Conservation (phyloP, 1,140 invertebrate species). For the Bacillus rossius region DNA sequence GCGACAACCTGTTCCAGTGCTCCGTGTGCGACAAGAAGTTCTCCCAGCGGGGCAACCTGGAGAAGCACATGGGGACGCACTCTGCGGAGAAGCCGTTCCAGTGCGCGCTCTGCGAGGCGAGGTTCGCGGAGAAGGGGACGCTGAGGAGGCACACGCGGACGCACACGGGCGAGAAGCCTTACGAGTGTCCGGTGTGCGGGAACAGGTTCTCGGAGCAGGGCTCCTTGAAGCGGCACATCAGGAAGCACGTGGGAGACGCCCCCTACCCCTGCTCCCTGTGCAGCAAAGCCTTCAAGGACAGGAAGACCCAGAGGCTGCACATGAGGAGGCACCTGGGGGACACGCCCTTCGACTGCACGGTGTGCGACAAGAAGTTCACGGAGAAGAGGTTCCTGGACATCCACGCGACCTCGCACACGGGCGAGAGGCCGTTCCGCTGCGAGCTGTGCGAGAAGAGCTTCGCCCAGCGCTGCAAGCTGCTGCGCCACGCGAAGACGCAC, state of each 20-base stretch:
- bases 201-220: neutral
- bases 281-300: neutral
- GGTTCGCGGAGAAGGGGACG: neutral
- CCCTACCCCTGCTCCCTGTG: neutral
- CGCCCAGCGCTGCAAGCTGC: neutral
- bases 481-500: neutral
- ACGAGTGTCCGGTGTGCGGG: conserved; percentile 18
- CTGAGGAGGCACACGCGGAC: conserved; percentile 18
- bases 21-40: neutral
- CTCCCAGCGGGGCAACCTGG: neutral
- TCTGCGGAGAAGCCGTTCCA: conserved; percentile 25
- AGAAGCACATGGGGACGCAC: conserved; percentile 6
- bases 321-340: conserved; percentile 33
- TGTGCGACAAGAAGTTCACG: conserved; percentile 40
- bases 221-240: conserved; percentile 6
- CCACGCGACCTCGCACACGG: conserved; percentile 47
- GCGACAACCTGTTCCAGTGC: no score
- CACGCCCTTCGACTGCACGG: conserved; percentile 37
- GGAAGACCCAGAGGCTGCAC: conserved; percentile 1
- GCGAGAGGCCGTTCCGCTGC: conserved; percentile 45
- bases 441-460: conserved; percentile 39
- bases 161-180: conserved; percentile 25
- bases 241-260: conserved; percentile 5
- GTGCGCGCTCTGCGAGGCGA: conserved; percentile 13
- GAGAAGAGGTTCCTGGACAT: conserved; percentile 37